Evolutionary conservation across 2,888 invertebrate genomes (phyloP), one percentile per base, ranked within the genome.

Genomic region (Drosophila anomelani): DNA sequence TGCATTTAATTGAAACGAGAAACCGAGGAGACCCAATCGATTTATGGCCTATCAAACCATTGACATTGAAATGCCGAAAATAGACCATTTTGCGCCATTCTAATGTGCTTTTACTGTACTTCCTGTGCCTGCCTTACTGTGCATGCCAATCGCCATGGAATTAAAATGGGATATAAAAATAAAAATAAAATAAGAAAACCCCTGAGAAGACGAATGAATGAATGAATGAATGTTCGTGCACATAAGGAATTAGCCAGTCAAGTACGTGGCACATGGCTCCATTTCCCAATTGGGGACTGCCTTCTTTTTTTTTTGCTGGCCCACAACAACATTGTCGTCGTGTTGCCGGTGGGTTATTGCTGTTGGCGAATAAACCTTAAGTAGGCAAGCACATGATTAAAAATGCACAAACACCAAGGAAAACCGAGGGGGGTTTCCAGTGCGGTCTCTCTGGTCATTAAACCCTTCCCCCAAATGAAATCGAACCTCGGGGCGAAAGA

Each of bases 301-400:
- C 5, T 26, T 23, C 4, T 23, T 23, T 23, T 17, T 20, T 8
- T 17, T 20, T 47, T 32, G 36, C 76, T 75, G 85, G 70, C 67
- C 87, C 72, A 75, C 78, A 82, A 77, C 78, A 82, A 86, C 75
- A 66, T 66, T 75, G 82, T 83, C 69, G 82, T 83, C 66, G 53
- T 36, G 58, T 49, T 47, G 44, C 64, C 57, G 32, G 32, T 55
- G 55, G 53, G 58, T 44, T 73, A 58, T 58, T 54, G 57, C 58
- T 41, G 59, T 61, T 75, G 75, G 75, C 75, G 61, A 75, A 68
- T 75, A 75, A 66, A 61, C 55, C 61, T 75, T 75, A 84, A 87
- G 85, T 84, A 87, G 83, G 87, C 81, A 83, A 84, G 87, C 70
- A 81, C 76, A 85, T 87, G 88, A 84, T 84, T 84, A 84, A 84